Base-by-base conservation (phyloP, 2,797 vertebrate genomes). In the Anniella stebbinsi region DNA sequence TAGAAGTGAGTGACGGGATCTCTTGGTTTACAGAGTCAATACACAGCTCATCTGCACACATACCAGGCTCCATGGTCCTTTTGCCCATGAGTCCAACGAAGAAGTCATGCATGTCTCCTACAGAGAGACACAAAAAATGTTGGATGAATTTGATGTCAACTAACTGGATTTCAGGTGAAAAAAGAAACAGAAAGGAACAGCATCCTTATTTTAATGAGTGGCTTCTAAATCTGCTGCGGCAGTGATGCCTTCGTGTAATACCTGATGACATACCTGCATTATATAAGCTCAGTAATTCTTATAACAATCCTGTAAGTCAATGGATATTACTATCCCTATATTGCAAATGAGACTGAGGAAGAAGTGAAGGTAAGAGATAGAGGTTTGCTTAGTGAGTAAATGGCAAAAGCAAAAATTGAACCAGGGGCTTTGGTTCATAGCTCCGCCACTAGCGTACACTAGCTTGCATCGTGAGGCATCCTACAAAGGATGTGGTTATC, bases 31-130 rank as follows among this genome's bases (percentile, higher is more conserved):
- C 0, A 2, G 36, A 78, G 48, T 6, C 7, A 66, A 45, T 36
- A 67, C 15, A n/a, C 25, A 63, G 17, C 8, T 23, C 2, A 86
- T 94, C 95, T 87, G 66, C 25, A 54, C 33, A 73, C 92, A 41
- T 90, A 98, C 98, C 98, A 85, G 96, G 57, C 85, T 98, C 98
- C 77, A 95, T 96, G 92, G 97, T 98, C 96, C 98, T 98, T 94
- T 98, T 98, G 90, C 99, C 99, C 99, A 99, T 99, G 18, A 99
- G 98, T 89, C 99, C 99, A 95, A 99, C 98, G 95, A 99, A 99
- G 93, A 99, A 98, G 92, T 99, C 99, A 88, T 99, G 98, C 98
- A 99, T 98, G 92, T 99, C 98, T 89, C 98, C 99, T 99, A 93
- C 51, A 93, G 94, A 88, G 84, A 33, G 2, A 54, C 23, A 18